Base-by-base conservation (phyloP, 53 echinoderm and acorn worm genomes). In the Crossaster papposus region DNA sequence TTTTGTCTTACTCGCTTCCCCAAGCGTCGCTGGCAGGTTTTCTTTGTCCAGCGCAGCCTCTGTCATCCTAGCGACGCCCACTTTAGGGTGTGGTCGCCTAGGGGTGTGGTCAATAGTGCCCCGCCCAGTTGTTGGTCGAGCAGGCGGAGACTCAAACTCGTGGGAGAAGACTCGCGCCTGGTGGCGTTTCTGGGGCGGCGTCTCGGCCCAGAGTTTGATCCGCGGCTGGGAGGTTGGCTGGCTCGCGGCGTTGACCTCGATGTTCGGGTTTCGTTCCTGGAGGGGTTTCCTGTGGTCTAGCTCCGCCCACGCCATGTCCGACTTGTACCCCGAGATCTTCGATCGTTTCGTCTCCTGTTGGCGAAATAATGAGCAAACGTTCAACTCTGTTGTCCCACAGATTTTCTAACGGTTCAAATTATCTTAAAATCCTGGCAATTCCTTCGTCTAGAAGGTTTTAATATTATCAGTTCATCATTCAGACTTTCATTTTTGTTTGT, bases 281-380 rank as follows among this genome's bases (percentile, higher is more conserved):
- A 65, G 79, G 58, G 86, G 78, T 53, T 52, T 51, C 31, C 74
- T 64, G 64, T 52, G 30, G 11, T 83, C 51, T 65, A 70, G 77
- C 83, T 83, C 89, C 0, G 92, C 92, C 92, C 92, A 92, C 6
- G 89, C 68, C 92, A 92, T 92, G 62, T 83, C 83, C 0, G 92
- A 92, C 55, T 89, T 68, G 30, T 78, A 36, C 33, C 84, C 52
- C 0, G 72, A 72, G 52, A 50, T 5, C 51, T 82, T 82, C 26
- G 50, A 28, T 86, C 74, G 51, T 35, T 86, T 86, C 26, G 34
- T 34, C 86, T 58, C 86, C 73, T 86, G 74, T 22, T n/a, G n/a
- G 37, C 20, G 37, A 29, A n/a, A 86, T 24, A 68, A n/a, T n/a
- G n/a, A 55, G 20, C n/a, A 23, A 68, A 23, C 28, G 4, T 68